A percentile compares a stretch with the other conserved stretches of the same genome.
phyloP scores from a whole-genome alignment of 2,888 invertebrate genomes.

The Drosophila nr. medialis region DNA sequence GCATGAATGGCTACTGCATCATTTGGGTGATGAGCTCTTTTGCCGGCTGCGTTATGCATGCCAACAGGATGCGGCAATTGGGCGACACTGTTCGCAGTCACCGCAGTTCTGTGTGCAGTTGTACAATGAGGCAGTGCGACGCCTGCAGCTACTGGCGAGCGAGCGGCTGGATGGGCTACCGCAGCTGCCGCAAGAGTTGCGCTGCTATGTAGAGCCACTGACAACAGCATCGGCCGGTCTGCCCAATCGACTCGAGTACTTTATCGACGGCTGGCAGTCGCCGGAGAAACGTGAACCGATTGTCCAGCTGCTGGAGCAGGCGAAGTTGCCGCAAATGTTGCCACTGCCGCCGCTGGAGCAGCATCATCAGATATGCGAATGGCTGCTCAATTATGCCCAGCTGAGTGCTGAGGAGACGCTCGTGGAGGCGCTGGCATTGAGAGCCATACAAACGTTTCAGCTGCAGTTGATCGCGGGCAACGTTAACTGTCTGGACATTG shows the following conservation, averaged over 20 bases:
- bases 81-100: slow-evolving; percentile 78
- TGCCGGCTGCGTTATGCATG: slow-evolving; percentile 85
- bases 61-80: slow-evolving; percentile 75
- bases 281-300: slow-evolving; percentile 85
- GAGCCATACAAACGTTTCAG: slow-evolving; percentile 70
- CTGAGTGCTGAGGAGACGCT: slow-evolving; percentile 58
- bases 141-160: slow-evolving; percentile 87
- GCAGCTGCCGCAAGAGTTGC: slow-evolving; percentile 88
- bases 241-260: slow-evolving; percentile 88
- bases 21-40: slow-evolving; percentile 88
- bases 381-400: slow-evolving; percentile 73
- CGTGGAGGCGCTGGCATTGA: slow-evolving; percentile 67
- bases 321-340: slow-evolving; percentile 85
- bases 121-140: slow-evolving; percentile 89
- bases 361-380: slow-evolving; percentile 42
- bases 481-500: slow-evolving; percentile 74
- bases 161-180: slow-evolving; percentile 87
- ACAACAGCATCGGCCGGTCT: slow-evolving; percentile 85
- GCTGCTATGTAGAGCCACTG: slow-evolving; percentile 85
- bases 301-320: slow-evolving; percentile 85
- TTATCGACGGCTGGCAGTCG: slow-evolving; percentile 87
- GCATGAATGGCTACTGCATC: slow-evolving; percentile 86
- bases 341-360: slow-evolving; percentile 34
- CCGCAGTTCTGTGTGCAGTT: slow-evolving; percentile 87
- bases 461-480: slow-evolving; percentile 36